These are phyloP conservation scores for Hydractinia symbiolongicarpus DNA, from an alignment of 30 jellyfish, hydroid and myxozoan species.

Conservation along the genomic window DNA sequence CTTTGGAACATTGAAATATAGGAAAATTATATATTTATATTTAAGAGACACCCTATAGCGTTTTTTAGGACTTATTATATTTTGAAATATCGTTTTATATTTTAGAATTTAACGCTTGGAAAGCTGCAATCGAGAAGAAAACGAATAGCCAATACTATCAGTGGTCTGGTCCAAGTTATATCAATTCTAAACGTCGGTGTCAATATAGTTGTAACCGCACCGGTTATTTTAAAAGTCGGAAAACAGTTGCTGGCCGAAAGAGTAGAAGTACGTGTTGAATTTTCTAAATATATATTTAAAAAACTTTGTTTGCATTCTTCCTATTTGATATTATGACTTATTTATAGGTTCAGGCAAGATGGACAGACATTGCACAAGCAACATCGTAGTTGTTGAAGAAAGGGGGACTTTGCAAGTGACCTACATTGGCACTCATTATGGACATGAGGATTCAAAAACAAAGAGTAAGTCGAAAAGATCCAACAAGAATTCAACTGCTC, in stretches of 20 bases:
- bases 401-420: neutral
- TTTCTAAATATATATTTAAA: neutral
- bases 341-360: slow-evolving; percentile 3
- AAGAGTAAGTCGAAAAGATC: no score
- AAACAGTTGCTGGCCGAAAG: neutral
- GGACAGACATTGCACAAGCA: slow-evolving; percentile 11
- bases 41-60: no score
- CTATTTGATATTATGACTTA: neutral
- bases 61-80: neutral
- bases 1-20: no score
- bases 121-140: neutral
- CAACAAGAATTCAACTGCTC: no score
- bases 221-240: neutral
- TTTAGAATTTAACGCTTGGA: slow-evolving; percentile 4
- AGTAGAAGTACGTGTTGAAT: no score
- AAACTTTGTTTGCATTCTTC: neutral
- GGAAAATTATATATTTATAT: no score
- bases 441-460: neutral
- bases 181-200: neutral
- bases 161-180: slow-evolving; percentile 7
- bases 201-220: neutral
- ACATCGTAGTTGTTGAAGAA: neutral
- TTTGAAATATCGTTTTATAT: neutral
- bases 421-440: slow-evolving; percentile 1
- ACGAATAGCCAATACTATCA: neutral